Evolutionary conservation across 2,888 invertebrate species (phyloP).

Genomic region (Ichneumon xanthorius): DNA sequence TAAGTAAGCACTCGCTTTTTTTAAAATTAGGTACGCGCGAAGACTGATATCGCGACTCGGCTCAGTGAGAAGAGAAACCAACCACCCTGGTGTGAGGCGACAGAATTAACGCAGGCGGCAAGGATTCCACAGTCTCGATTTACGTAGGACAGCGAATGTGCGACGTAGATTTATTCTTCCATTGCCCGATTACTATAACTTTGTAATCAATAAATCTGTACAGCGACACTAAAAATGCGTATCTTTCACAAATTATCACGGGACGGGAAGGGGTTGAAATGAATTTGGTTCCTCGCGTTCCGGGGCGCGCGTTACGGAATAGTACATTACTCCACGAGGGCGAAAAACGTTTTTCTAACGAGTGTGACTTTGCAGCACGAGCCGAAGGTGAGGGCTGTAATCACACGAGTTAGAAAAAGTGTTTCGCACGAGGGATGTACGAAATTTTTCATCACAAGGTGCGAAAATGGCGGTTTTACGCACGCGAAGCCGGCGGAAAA

Average conservation of each 20-base stretch:
- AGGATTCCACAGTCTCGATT: slow-evolving; percentile 8
- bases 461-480: too few species aligned
- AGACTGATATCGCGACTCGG: slow-evolving; percentile 16
- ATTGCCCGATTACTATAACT: slow-evolving; percentile 54
- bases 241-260: not conserved
- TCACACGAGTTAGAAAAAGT: too few species aligned
- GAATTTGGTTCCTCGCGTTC: not conserved
- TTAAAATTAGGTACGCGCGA: slow-evolving; percentile 6
- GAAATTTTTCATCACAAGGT: too few species aligned
- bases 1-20: slow-evolving; percentile 34
- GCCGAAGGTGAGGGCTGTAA: too few species aligned
- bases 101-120: slow-evolving; percentile 1
- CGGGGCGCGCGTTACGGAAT: too few species aligned
- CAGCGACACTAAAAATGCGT: slow-evolving; percentile 43
- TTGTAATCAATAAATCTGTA: slow-evolving; percentile 71
- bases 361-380: too few species aligned
- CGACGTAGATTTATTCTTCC: slow-evolving; percentile 62
- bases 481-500: too few species aligned
- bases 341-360: too few species aligned
- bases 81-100: not conserved
- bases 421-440: too few species aligned
- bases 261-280: too few species aligned
- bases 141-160: slow-evolving; percentile 32
- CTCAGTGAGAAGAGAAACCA: not conserved
- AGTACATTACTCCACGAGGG: too few species aligned